Evolutionary conservation across 2,113 vertebrate genomes (phyloP), one percentile per base, ranked within the genome.

Genomic region (Gyps fulvus): DNA sequence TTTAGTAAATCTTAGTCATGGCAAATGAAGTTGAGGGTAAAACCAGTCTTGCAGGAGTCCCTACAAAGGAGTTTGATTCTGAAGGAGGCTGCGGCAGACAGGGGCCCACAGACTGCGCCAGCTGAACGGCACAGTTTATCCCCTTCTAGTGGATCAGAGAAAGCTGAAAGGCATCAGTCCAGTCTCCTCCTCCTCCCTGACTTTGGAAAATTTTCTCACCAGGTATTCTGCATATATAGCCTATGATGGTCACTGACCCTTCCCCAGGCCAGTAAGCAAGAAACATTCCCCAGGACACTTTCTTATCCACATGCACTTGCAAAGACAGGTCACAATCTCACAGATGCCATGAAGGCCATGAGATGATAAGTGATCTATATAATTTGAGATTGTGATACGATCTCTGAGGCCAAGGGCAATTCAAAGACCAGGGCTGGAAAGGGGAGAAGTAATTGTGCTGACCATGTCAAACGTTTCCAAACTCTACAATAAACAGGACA

Each of bases 81-180:
- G 47, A 71, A 57, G 54, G 21, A 80, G 58, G 16, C 22, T 72
- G 58, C 2, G 1, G 23, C 52, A 79, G 71, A 40, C 2, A 14
- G 7, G 17, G 5, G 7, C 1, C 3, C 1, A 1, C 40, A 80
- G 52, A 31, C 26, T 22, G 43, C 2, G 0, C 19, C 42, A 67
- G 27, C 11, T 2, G 0, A 40, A 70, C 2, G 1, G 22, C 16
- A 38, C 52, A 59, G 1, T 6, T 57, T 83, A 23, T 21, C 6
- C 4, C 16, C 47, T 83, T 71, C 80, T 13, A 43, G 38, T 21
- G 55, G 58, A 50, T 43, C 34, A 81, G 42, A 81, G 77, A 52
- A 57, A 92, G 29, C 27, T 59, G 52, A 82, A 83, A 34, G 34
- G 15, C 63, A 66, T 47, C 42, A 67, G 20, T 55, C 38, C 57